Base-by-base conservation (phyloP, 2,113 vertebrate genomes). In the Nerophis ophidion region DNA sequence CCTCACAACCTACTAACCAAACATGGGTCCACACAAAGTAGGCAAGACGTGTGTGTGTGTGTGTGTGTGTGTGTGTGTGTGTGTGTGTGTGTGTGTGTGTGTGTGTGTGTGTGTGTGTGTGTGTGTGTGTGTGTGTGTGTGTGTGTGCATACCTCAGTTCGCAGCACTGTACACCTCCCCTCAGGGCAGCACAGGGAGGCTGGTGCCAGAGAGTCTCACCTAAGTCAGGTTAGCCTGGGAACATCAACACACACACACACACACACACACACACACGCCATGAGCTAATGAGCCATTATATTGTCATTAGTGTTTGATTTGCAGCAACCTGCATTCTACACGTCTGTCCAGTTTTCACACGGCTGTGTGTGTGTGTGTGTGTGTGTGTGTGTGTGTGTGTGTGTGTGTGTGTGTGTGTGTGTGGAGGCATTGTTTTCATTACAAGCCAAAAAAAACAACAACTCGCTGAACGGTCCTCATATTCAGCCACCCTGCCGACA, bases 201-300 rank as follows among this genome's bases (percentile, higher is more conserved):
- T 89, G 87, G 87, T 87, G 87, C 87, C 87, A 89, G 83, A 83
- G 70, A 77, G 87, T 89, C 87, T 89, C 86, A 87, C 84, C 86
- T 84, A 75, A 26, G 73, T 72, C 87, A 86, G 84, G 86, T 86
- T 83, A 63, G 83, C 72, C 80, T 86, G 85, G 85, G 81, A 89
- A 84, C 74, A 57, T 54, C 40, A 46, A 16, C 56, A 33, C 51
- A 66, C 73, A 75, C 61, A 47, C 17, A 40, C 61, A 57, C 45
- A 49, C 48, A 40, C 55, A 60, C 54, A 45, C 66, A 60, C 53
- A 61, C 26, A 26, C 26, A 26, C 26, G 85, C 80, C 80, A 79
- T 77, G 79, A 83, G 63, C 76, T 81, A 87, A 86, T 82, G 82
- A 81, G 70, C 75, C 80, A 87, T 86, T 84, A 84, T 79, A 86